Conservation (phyloP, 2,888 invertebrate species). For the Nysson spinosus region DNA sequence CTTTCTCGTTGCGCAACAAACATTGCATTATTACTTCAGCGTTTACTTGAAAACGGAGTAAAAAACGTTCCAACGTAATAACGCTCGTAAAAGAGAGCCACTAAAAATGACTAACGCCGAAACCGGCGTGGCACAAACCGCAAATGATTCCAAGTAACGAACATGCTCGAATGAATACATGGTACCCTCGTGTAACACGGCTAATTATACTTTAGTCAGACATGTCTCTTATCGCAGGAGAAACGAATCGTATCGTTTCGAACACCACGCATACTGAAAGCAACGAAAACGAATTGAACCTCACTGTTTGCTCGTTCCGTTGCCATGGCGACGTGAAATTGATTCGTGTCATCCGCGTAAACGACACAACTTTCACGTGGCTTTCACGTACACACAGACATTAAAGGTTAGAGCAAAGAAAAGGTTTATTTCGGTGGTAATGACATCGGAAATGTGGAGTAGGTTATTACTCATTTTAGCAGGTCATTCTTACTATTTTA, state of each 20-base stretch:
- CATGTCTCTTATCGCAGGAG: neutral
- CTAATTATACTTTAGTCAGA: neutral
- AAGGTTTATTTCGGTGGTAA: neutral
- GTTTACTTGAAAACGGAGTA: conserved; percentile 6
- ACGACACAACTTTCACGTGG: conserved; percentile 1
- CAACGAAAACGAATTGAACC: conserved; percentile 25
- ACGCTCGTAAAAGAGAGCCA: neutral
- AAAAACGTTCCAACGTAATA: too few species aligned
- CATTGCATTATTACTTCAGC: neutral
- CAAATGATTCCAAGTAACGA: too few species aligned
- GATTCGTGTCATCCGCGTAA: conserved; percentile 63
- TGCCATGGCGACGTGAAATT: conserved; percentile 72
- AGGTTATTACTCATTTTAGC: too few species aligned
- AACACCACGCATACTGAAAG: conserved; percentile 17
- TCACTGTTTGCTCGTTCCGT: conserved; percentile 70
- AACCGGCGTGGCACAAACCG: too few species aligned
- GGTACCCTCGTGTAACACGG: too few species aligned
- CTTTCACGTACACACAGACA: neutral
- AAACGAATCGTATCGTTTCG: conserved; percentile 6
- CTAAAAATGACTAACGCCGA: neutral
- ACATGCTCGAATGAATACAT: too few species aligned
- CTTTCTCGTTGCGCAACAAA: conserved; percentile 38
- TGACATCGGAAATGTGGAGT: too few species aligned
- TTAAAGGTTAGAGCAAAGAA: too few species aligned
- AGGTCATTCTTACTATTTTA: too few species aligned